These are phyloP conservation scores for Pogonophryne albipinna DNA, from an alignment of 2,797 vertebrate genomes.

Conservation along the genomic window DNA sequence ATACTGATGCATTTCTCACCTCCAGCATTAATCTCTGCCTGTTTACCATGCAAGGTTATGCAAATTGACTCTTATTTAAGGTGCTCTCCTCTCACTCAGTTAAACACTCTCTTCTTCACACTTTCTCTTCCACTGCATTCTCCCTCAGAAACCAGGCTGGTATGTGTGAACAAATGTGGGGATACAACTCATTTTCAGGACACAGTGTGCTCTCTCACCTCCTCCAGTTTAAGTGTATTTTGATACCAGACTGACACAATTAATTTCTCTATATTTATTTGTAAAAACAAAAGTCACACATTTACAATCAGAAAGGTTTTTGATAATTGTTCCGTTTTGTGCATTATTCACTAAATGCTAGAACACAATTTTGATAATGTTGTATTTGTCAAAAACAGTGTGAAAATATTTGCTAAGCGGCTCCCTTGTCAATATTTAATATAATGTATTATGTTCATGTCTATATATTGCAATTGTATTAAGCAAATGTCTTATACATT, in stretches of 20 bases:
- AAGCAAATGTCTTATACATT: not conserved
- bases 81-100: slow-evolving; percentile 44
- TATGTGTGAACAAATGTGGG: slow-evolving; percentile 19
- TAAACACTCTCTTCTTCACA: slow-evolving; percentile 45
- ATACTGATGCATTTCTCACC: slow-evolving; percentile 43
- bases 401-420: no score
- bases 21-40: slow-evolving; percentile 66
- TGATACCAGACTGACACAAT: slow-evolving; percentile 13
- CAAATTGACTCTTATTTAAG: slow-evolving; percentile 54
- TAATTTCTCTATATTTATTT: no score
- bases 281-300: no score
- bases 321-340: no score
- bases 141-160: slow-evolving; percentile 26
- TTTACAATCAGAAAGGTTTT: no score
- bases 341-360: no score
- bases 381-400: no score
- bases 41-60: slow-evolving; percentile 42
- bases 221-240: slow-evolving; percentile 3
- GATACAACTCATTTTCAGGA: slow-evolving; percentile 21
- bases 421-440: no score
- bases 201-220: not conserved
- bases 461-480: no score
- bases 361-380: no score
- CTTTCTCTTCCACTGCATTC: slow-evolving; percentile 31
- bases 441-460: no score